These are phyloP conservation scores for Stercorarius parasiticus DNA, from an alignment of 2,113 vertebrate species.

Conservation along the genomic window DNA sequence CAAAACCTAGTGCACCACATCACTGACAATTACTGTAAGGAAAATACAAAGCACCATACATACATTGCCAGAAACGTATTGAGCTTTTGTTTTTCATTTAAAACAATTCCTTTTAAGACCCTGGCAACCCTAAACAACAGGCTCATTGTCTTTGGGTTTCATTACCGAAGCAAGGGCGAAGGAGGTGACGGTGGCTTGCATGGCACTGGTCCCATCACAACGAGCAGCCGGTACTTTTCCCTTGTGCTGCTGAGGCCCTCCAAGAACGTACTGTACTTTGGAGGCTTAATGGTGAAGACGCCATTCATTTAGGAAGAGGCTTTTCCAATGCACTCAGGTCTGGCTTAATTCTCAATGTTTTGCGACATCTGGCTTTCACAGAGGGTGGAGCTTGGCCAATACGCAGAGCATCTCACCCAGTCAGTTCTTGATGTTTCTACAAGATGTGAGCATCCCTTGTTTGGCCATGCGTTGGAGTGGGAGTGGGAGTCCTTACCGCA, in stretches of 20 bases:
- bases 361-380: not conserved
- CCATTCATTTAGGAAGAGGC: not conserved
- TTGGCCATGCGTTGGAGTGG: rapidly evolving
- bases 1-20: not conserved
- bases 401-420: not conserved
- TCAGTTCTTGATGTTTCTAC: not conserved
- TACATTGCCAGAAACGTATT: not conserved
- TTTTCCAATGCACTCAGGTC: not conserved
- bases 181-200: not conserved
- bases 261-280: not conserved
- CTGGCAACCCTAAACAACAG: not conserved
- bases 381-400: not conserved
- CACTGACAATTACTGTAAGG: not conserved
- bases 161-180: not conserved
- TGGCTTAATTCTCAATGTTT: not conserved
- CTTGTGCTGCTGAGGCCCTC: not conserved
- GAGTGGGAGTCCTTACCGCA: too few species aligned
- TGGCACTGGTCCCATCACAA: not conserved
- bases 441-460: not conserved
- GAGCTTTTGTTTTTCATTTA: not conserved
- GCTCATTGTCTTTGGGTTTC: not conserved
- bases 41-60: not conserved
- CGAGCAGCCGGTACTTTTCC: not conserved
- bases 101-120: not conserved
- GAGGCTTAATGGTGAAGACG: not conserved